These are phyloP conservation scores for Helarctos malayanus DNA, from an alignment of 2,797 vertebrate genomes.

Conservation along the genomic window DNA sequence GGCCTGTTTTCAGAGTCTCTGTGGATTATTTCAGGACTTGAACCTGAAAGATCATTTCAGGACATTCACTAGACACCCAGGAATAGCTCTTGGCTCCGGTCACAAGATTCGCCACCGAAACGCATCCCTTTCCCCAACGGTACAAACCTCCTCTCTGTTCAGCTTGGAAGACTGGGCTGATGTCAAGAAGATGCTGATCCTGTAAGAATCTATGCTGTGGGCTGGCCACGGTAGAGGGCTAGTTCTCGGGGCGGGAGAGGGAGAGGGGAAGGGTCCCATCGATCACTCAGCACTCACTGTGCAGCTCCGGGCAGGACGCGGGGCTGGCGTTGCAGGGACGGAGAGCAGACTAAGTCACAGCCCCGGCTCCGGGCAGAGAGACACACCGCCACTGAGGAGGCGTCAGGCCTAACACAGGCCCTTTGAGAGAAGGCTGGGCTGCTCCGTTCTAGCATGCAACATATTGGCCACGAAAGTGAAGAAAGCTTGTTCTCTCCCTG, in stretches of 20 bases:
- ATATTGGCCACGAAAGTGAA: background rate
- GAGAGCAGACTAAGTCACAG: constrained; percentile 48
- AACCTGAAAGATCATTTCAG: constrained; percentile 84
- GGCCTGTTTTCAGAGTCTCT: constrained; percentile 83
- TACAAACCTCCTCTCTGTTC: constrained; percentile 53
- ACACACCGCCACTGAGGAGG: background rate
- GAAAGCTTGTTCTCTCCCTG: constrained; percentile 53
- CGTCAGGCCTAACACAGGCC: constrained; percentile 63
- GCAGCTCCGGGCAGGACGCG: background rate
- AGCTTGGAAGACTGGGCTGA: background rate
- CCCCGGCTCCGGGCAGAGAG: background rate
- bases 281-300: background rate
- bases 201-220: background rate
- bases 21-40: constrained; percentile 85
- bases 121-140: constrained; percentile 46
- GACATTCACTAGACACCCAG: constrained; percentile 88
- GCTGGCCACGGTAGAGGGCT: background rate
- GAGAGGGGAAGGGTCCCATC: background rate
- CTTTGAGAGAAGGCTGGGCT: constrained; percentile 64
- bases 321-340: background rate
- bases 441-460: background rate
- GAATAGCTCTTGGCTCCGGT: constrained; percentile 89
- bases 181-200: constrained; percentile 61
- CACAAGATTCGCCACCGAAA: constrained; percentile 84
- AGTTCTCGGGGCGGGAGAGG: background rate